Percentiles rank a stretch among this genome's conserved stretches.
These are phyloP conservation scores for Hippolais icterina DNA, from an alignment of 2,113 vertebrate genomes.

Conservation along the genomic window DNA sequence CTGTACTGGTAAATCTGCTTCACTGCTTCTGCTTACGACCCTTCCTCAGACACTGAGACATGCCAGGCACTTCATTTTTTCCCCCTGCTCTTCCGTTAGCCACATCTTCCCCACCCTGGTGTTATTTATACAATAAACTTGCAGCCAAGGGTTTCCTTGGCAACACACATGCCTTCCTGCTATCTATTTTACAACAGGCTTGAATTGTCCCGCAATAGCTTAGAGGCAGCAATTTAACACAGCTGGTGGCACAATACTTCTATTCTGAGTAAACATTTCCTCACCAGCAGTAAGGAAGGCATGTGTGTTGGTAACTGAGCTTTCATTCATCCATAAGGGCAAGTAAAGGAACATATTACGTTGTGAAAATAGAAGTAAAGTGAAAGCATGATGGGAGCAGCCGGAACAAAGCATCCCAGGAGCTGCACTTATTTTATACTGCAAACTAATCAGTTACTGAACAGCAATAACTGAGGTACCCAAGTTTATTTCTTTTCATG, in stretches of 20 bases:
- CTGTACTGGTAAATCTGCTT: not conserved
- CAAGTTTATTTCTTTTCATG: not conserved
- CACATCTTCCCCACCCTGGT: not conserved
- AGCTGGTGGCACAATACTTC: slow-evolving; percentile 59
- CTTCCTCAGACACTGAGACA: not conserved
- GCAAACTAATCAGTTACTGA: not conserved
- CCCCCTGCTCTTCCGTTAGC: not conserved
- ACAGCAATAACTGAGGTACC: not conserved
- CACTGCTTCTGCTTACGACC: not conserved
- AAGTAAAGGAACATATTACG: not conserved
- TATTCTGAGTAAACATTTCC: slow-evolving; percentile 22
- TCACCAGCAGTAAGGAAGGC: not conserved
- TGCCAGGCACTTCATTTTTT: not conserved
- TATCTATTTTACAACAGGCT: slow-evolving; percentile 63
- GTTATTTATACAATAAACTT: slow-evolving; percentile 48
- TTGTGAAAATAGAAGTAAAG: not conserved
- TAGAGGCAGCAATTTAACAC: slow-evolving; percentile 59
- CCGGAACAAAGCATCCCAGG: not conserved
- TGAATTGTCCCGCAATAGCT: slow-evolving; percentile 24
- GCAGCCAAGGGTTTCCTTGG: slow-evolving; percentile 41
- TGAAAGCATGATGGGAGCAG: not conserved
- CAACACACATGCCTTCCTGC: slow-evolving; percentile 58
- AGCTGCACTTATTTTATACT: slow-evolving; percentile 5
- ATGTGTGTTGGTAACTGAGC: not conserved
- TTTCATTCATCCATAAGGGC: not conserved